Evolutionary conservation across 1,140 invertebrate genomes (phyloP).

Genomic region (Gonatopus flavifemur): DNA sequence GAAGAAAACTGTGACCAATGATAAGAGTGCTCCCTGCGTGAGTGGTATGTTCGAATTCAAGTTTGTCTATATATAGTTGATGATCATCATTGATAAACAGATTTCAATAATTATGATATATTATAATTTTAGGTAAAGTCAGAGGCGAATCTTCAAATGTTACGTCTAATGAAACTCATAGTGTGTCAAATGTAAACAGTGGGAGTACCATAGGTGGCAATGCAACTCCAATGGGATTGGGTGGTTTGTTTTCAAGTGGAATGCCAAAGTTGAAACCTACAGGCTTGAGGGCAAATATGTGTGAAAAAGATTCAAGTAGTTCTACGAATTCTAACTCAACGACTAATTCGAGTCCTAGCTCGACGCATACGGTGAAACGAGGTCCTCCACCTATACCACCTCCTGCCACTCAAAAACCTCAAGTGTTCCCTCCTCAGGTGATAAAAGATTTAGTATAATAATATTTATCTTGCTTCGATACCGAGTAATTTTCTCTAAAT

Average conservation of each 20-base stretch:
- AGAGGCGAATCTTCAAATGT: conserved; percentile 44
- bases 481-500: not conserved
- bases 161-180: conserved; percentile 51
- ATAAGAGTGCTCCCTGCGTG: conserved; percentile 81
- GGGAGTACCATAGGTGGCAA: conserved; percentile 6
- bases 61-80: not conserved
- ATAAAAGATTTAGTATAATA: not conserved
- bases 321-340: conserved; percentile 33
- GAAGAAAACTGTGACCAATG: conserved; percentile 85
- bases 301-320: conserved; percentile 40
- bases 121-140: conserved; percentile 45
- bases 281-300: conserved; percentile 57
- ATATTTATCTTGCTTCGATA: conserved; percentile 15
- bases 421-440: conserved; percentile 39
- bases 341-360: conserved; percentile 20
- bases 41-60: conserved; percentile 55
- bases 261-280: conserved; percentile 85
- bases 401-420: conserved; percentile 58
- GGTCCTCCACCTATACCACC: conserved; percentile 62
- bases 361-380: conserved; percentile 46
- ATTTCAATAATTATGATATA: conserved; percentile 3
- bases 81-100: not conserved
- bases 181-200: conserved; percentile 44
- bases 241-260: conserved; percentile 80
- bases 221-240: conserved; percentile 64